A percentile compares a stretch with the other conserved stretches of the same genome.
Evolutionary conservation across 2,888 invertebrate species (phyloP).

Genomic region (Dicycla oo): DNA sequence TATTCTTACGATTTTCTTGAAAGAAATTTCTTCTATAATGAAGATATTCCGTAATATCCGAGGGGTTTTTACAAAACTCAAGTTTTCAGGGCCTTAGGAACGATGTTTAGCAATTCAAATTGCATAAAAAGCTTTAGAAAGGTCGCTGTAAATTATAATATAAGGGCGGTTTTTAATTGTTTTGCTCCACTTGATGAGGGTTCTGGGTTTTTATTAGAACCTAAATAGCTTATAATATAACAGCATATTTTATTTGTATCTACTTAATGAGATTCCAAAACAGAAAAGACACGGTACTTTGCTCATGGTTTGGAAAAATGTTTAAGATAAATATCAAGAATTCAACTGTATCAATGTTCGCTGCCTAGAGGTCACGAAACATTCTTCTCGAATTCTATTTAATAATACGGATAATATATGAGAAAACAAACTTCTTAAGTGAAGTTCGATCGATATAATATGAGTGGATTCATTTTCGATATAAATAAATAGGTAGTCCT

Average conservation of each 20-base stretch:
- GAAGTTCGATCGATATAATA: not conserved
- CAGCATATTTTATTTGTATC: slow-evolving; percentile 14
- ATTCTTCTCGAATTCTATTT: not conserved
- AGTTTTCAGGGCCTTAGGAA: slow-evolving; percentile 65
- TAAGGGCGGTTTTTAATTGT: slow-evolving; percentile 68
- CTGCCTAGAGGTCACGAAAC: not conserved
- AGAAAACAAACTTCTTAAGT: no score
- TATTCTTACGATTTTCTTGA: slow-evolving; percentile 50
- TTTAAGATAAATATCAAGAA: not conserved
- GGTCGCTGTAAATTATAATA: slow-evolving; percentile 65
- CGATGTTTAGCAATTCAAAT: slow-evolving; percentile 77
- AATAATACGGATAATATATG: not conserved
- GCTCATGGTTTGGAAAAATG: not conserved
- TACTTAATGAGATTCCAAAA: slow-evolving; percentile 32
- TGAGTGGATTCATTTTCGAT: no score
- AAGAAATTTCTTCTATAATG: slow-evolving; percentile 73
- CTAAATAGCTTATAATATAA: slow-evolving; percentile 26
- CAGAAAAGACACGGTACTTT: not conserved
- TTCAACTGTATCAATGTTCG: not conserved
- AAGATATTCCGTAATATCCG: slow-evolving; percentile 68
- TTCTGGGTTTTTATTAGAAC: slow-evolving; percentile 28
- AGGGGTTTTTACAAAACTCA: slow-evolving; percentile 66
- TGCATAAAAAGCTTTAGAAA: slow-evolving; percentile 64
- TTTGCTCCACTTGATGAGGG: slow-evolving; percentile 59
- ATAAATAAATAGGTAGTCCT: no score